phyloP scores from a whole-genome alignment of 37 sponge, comb jelly and placozoan genomes.

The Eunapius fragilis region DNA sequence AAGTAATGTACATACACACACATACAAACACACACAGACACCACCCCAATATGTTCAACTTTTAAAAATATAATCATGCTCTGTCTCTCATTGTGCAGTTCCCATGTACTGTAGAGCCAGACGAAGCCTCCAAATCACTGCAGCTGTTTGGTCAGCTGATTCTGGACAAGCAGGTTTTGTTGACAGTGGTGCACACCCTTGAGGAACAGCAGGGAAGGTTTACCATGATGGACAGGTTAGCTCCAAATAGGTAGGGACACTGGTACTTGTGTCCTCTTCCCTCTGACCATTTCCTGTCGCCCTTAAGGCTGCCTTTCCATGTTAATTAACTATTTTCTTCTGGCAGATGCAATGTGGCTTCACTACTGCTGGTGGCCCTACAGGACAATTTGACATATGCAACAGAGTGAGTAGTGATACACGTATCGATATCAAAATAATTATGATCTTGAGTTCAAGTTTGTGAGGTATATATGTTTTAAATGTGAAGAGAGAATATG shows the following conservation, averaged over 20 bases:
- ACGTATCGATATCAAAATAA: background rate
- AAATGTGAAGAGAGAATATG: too few species aligned
- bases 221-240: constrained; percentile 72
- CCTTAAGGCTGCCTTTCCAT: too few species aligned
- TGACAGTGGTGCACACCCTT: constrained; percentile 73
- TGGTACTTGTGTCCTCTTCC: too few species aligned
- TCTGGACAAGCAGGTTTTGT: constrained; percentile 74
- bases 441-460: too few species aligned
- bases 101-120: constrained; percentile 14
- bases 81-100: background rate
- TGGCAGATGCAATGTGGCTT: constrained; percentile 56
- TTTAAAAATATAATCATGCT: background rate
- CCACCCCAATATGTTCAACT: background rate
- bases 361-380: constrained; percentile 73
- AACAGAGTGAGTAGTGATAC: constrained; percentile 63
- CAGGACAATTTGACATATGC: constrained; percentile 76
- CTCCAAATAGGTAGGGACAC: background rate
- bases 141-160: constrained; percentile 68
- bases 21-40: too few species aligned
- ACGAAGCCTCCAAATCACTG: constrained; percentile 40
- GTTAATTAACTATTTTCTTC: too few species aligned
- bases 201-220: constrained; percentile 72
- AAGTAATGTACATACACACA: too few species aligned
- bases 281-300: too few species aligned
- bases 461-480: background rate